Evolutionary conservation across 2,113 vertebrate species (phyloP), one percentile per base, ranked within the genome.

Genomic region (Pelvicachromis taeniatus): DNA sequence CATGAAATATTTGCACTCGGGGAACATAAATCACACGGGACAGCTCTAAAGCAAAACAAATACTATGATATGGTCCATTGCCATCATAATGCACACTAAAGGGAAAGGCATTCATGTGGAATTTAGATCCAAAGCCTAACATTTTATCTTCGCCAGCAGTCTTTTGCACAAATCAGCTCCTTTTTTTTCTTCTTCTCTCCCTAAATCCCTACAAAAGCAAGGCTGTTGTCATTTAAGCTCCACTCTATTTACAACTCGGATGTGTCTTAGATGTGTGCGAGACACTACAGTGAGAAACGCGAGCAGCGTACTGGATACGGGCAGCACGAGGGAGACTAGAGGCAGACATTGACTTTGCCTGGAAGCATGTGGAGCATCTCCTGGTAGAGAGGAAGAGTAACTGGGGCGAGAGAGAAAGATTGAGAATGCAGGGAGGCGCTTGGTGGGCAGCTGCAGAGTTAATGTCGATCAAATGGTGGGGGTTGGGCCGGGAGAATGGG

Each of bases 1-100:
- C 95, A 91, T 95, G 90, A 95, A 92, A 93, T 90, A 94, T 95
- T 92, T 94, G 92, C 91, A 88, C 92, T 87, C 81, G 3, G 87
- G 87, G 93, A 91, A 90, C 93, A 94, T 94, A 94, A 94, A 94
- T 95, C 94, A 94, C 81, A 88, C 89, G 85, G 91, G 92, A 93
- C 94, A 93, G 93, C 93, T 93, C 91, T 91, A 94, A 93, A 95
- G 94, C 94, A 94, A 93, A 95, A 94, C 94, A 95, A 94, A 95
- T 95, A 93, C 90, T 93, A 94, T 94, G 95, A 95, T 94, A 94
- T 94, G 95, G 94, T 94, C 93, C 93, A 93, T 94, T 94, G 93
- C 88, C 92, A 54, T 93, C 93, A 93, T 95, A 94, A 95, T 95
- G 94, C 95, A 89, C 95, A 94, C 95, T 94, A 94, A 95, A 94